Evolutionary conservation across 2,113 vertebrate genomes (phyloP), one percentile per base, ranked within the genome.

Genomic region (Delphinus delphis): DNA sequence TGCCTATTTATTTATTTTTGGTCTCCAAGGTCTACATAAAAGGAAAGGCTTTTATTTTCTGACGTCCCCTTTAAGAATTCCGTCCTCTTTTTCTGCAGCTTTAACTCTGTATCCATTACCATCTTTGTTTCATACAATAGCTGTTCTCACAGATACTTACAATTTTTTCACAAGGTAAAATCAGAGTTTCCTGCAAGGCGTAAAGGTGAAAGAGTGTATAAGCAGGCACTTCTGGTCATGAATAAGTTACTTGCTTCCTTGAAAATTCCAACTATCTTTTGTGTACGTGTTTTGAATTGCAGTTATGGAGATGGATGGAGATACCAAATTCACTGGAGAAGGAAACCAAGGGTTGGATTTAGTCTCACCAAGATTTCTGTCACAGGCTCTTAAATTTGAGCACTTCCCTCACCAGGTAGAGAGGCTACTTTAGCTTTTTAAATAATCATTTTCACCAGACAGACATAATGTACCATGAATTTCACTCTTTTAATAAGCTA

Each of bases 401-500:
- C 1, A 74, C 36, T 86, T 95, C 26, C 70, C 68, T 94, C 25
- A 80, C 17, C 15, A 63, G 53, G 89, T 38, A 58, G 15, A 81
- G n/a, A 65, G 47, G n/a, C 33, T 26, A 31, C 58, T 84, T 87
- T 60, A 11, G 23, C 58, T 92, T 94, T 23, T 58, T 65, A 94
- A 92, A 60, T 79, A 88, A 86, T n/a, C 11, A 80, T 92, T 94
- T 97, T 77, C 28, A 63, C 25, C 2, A 2, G 25, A n/a, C 0
- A 11, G 36, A 71, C 90, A 31, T 70, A 80, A 94, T 60, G 33
- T 33, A 44, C 33, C 23, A 47, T 21, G 6, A 33, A 70, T 71
- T 93, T 92, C 68, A 92, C 13, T 44, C 36, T 88, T 87, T 91
- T 70, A 84, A 71, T 84, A 92, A 90, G 18, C 62, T 80, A 74